phyloP scores from a whole-genome alignment of 2,113 vertebrate genomes.

The Struthidea cinerea region DNA sequence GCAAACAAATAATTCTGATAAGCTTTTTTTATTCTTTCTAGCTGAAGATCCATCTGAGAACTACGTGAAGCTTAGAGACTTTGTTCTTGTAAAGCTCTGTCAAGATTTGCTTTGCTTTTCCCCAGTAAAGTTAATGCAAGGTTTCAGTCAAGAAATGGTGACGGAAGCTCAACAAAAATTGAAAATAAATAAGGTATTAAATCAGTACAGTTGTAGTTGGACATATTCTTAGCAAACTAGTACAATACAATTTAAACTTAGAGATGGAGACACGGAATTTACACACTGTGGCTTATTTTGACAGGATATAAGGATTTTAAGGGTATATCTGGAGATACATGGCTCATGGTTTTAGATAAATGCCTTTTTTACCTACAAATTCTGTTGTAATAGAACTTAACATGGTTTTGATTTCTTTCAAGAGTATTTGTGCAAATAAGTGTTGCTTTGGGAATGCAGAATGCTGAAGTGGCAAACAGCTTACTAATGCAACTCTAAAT shows the following conservation, averaged over 20 bases:
- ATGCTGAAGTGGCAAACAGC: neutral
- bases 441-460: neutral
- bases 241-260: neutral
- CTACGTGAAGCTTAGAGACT: conserved; percentile 95
- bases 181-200: conserved; percentile 96
- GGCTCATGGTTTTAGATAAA: neutral
- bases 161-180: conserved; percentile 87
- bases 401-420: neutral
- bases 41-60: conserved; percentile 97
- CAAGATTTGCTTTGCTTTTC: conserved; percentile 86
- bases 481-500: neutral
- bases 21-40: conserved; percentile 41
- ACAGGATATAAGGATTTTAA: neutral
- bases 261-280: neutral
- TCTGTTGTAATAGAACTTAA: neutral
- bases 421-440: neutral
- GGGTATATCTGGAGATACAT: neutral
- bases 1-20: neutral
- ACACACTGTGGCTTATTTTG: neutral
- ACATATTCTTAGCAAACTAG: neutral
- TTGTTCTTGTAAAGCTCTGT: conserved; percentile 92
- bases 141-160: conserved; percentile 91
- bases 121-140: conserved; percentile 83
- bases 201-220: neutral
- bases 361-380: neutral